Evolutionary conservation across 2,888 invertebrate genomes (phyloP).

Genomic region (Drosophila monieri): DNA sequence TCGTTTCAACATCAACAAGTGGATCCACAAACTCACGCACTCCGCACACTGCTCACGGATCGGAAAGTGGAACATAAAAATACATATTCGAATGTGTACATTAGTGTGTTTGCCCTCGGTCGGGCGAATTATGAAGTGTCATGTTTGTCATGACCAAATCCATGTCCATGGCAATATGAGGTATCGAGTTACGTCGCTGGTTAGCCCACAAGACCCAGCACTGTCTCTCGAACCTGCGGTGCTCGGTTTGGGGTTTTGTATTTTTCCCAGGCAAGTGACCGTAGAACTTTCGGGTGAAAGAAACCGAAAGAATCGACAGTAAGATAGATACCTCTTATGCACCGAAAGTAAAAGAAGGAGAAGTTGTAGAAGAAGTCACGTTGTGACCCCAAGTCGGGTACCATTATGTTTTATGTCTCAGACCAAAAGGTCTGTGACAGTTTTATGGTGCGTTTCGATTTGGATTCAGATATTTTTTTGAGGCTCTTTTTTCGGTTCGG

Average conservation of each 20-base stretch:
- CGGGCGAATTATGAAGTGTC: conserved; percentile 66
- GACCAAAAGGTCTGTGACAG: conserved; percentile 58
- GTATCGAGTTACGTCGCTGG: conserved; percentile 59
- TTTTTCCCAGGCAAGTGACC: conserved; percentile 55
- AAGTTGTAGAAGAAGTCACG: conserved; percentile 27
- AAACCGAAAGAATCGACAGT: conserved; percentile 12
- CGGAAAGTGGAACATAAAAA: conserved; percentile 2
- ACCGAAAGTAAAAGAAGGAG: conserved; percentile 8
- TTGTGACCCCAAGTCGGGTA: conserved; percentile 53
- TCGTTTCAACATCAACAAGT: conserved; percentile 56
- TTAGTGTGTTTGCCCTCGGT: conserved; percentile 47
- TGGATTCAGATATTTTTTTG: conserved; percentile 49
- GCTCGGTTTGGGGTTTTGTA: conserved; percentile 1
- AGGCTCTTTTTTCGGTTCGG: conserved; percentile 31
- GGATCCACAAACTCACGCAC: conserved; percentile 29
- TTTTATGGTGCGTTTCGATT: conserved; percentile 75
- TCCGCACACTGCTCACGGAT: background rate
- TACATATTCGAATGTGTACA: conserved; percentile 15
- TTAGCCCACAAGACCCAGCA: conserved; percentile 27
- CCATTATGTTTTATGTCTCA: conserved; percentile 68
- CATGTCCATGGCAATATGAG: conserved; percentile 53
- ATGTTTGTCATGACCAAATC: conserved; percentile 62
- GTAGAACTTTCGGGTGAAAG: conserved; percentile 66
- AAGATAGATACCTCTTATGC: conserved; percentile 14
- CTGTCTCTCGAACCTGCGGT: conserved; percentile 14